Evolutionary conservation across 2,113 vertebrate species (phyloP).

Genomic region (Chionis minor): DNA sequence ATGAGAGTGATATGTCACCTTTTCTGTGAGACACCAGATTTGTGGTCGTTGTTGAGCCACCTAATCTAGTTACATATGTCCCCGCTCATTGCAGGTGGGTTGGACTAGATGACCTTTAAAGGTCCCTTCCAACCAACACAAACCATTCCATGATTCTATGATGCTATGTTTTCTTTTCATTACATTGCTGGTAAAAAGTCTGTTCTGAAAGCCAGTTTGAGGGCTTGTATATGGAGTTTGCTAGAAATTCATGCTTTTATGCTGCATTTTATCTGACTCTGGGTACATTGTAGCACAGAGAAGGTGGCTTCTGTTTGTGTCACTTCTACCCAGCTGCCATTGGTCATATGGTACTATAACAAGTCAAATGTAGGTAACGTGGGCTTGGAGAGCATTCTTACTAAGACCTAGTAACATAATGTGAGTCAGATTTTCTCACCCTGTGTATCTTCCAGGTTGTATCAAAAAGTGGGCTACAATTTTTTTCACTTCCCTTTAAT

Average conservation of each 20-base stretch:
- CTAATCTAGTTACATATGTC: background rate
- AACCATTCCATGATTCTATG: background rate
- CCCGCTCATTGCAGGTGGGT: background rate
- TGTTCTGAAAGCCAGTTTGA: background rate
- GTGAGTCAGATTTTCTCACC: background rate
- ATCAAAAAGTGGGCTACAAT: background rate
- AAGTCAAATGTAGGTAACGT: background rate
- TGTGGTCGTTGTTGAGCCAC: background rate
- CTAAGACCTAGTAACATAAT: background rate
- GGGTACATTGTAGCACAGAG: background rate
- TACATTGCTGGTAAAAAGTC: background rate
- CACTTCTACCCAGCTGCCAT: background rate
- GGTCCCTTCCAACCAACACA: background rate
- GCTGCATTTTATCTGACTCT: background rate
- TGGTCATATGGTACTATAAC: rapidly evolving
- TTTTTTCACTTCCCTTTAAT: background rate
- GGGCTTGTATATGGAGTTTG: background rate
- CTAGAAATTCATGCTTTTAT: background rate
- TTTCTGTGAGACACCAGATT: background rate
- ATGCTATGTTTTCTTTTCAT: background rate
- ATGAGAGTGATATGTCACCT: background rate
- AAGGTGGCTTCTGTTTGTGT: background rate
- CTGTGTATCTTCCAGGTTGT: background rate
- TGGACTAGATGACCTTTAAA: background rate
- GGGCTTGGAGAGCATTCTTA: background rate